Evolutionary conservation across 2,113 vertebrate species (phyloP), one percentile per base, ranked within the genome.

Genomic region (Callorhinus ursinus): DNA sequence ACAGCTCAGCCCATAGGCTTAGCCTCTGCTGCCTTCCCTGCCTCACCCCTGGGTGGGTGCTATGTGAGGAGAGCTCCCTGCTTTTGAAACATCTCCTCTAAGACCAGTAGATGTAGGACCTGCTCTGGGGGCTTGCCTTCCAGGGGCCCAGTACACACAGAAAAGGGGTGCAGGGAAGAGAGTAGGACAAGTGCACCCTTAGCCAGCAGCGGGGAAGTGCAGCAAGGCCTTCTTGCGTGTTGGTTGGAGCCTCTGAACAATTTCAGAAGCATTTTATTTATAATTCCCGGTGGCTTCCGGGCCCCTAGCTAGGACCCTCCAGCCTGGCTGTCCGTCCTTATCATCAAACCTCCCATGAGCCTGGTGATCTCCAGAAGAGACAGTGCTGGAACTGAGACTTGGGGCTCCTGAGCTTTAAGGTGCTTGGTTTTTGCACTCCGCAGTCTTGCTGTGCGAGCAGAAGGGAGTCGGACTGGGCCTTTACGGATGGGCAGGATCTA

Each of bases 121-220:
- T 93, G 46, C n/a, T 31, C 18, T 13, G 4, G 49, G 55, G 26
- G n/a, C 55, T 65, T 14, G 18, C 46, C 36, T 36, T 26, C 6
- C 31, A 26, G n/a, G 22, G 19, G 26, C 57, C 36, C 33, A 55
- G 55, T 21, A 8, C 65, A 8, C 28, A 18, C 15, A 12, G 69
- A 28, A 28, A 42, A 76, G 26, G 51, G 28, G 7, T 10, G 15
- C n/a, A 36, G 55, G 65, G 92, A 16, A 46, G 49, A 42, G 16
- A 33, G 26, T 18, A 42, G 63, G 46, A 57, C 42, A 57, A 53
- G n/a, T 4, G 21, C 65, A 46, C 7, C 13, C 3, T 2, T 24
- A 19, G 4, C 33, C 71, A 0, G 16, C 0, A 0, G 57, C 6
- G 18, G 87, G 36, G 76, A 57, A 5, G 21, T 10, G 15, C 63